Evolutionary conservation across 2,888 invertebrate genomes (phyloP), one percentile per base, ranked within the genome.

Genomic region (Oxycera nigricornis): DNA sequence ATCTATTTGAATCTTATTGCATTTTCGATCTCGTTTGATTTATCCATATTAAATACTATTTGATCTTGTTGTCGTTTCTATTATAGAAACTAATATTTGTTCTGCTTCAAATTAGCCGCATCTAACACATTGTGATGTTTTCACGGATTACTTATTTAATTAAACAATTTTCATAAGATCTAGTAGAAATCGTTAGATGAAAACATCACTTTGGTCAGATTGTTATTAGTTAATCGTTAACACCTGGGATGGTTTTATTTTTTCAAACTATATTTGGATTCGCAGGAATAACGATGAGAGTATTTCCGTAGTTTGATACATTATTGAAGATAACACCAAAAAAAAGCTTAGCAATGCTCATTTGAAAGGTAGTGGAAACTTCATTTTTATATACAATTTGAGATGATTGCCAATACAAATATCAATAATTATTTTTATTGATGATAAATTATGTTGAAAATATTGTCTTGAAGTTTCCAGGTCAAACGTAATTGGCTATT

Each of bases 1-100:
- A 41, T 26, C 35, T 35, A 46, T 22, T 24, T 46, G n/a, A 67
- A 41, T 26, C 14, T 67, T 41, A 67, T 67, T 67, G 67, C 67
- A 67, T 67, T 67, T 62, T 62, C 22, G 35, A n/a, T n/a, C 39
- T 62, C 35, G 39, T 35, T 31, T 62, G 4, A 59, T 3, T 30
- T 59, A 30, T 59, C n/a, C 11, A 7, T 62, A 20, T 35, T 31
- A 0, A 55, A 7, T 17, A 7, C 7, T 61, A 24, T 41, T 67
- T 67, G 11, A 24, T 67, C 26, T 39, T 24, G 24, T 67, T 41
- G 20, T n/a, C 26, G 28, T 24, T 59, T 59, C 59, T 59, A 59
- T 26, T 59, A 59, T 24, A 28, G 26, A 28, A 59, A 59, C 59
- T 59, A 9, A 28, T 7, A n/a, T n/a, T n/a, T n/a, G n/a, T n/a